Conservation (phyloP, 2,888 invertebrate genomes). For the Siphlonurus alternatus region DNA sequence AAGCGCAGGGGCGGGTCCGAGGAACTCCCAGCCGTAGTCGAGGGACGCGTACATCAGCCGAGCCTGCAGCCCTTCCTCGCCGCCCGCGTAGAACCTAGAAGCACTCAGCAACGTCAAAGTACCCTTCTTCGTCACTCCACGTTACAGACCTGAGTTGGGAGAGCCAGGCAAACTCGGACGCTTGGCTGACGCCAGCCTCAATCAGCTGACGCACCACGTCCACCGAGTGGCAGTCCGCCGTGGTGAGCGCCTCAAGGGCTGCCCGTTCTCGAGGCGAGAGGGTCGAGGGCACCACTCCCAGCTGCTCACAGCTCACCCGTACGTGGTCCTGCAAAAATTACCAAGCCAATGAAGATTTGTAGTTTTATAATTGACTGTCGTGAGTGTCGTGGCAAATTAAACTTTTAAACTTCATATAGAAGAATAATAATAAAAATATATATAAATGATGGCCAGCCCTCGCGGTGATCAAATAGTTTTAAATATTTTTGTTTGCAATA, state of each 20-base stretch:
- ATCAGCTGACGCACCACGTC: neutral
- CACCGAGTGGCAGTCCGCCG: neutral
- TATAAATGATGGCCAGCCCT: too few species aligned
- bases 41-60: conserved; percentile 66
- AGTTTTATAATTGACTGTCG: too few species aligned
- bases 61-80: conserved; percentile 41
- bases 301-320: neutral
- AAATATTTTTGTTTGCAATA: too few species aligned
- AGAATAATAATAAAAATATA: too few species aligned
- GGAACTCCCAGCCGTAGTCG: conserved; percentile 66
- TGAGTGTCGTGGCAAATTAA: too few species aligned
- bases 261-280: neutral
- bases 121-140: neutral
- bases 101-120: neutral
- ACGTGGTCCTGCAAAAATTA: neutral
- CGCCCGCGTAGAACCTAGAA: conserved; percentile 42
- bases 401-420: too few species aligned
- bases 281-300: neutral
- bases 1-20: conserved; percentile 56
- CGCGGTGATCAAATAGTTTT: too few species aligned
- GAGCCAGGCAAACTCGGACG: neutral
- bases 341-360: too few species aligned
- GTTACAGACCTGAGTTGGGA: neutral
- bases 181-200: neutral
- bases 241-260: neutral